Evolutionary conservation across 2,888 invertebrate genomes (phyloP), one percentile per base, ranked within the genome.

Genomic region (Cantharis flavilabris): DNA sequence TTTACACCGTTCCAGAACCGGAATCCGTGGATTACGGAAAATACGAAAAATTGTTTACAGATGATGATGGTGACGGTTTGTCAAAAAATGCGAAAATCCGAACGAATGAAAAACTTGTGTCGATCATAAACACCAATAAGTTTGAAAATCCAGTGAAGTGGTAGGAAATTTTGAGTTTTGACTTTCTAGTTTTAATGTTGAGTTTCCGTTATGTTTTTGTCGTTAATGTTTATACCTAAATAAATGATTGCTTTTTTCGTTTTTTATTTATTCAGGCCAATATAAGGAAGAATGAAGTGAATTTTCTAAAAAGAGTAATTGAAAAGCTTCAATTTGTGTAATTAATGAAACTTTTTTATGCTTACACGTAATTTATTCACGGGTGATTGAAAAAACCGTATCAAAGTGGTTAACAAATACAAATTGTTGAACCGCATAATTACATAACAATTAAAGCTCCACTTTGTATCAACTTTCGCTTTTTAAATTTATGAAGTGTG

Each of bases 81-180:
- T 77, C 76, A 0, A 73, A 71, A 28, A 77, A 73, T 63, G 76
- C 73, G 4, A 73, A 74, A 73, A 71, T 77, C n/a, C 67, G 69
- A 30, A 73, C 76, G 3, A 77, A 67, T 13, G 69, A 77, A 20
- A 70, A 71, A 14, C 33, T 71, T 16, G 30, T 69, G 11, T 64
- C 76, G 2, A 70, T 73, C 9, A 3, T 77, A 33, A 65, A 73
- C 18, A 71, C 73, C 9, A 71, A 73, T 33, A 73, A 74, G 26
- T 77, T 73, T 33, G 70, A 77, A 71, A 20, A 9, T 20, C 76
- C 76, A 9, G 23, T 33, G 9, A 13, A 26, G 13, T 67, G 65
- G 65, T 67, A 23, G 33, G 2, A 49, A n/a, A n/a, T 49, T 49
- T 49, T 49, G 49, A 9, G 7, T n/a, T 49, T 49, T 49, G 49